Evolutionary conservation across 2,888 invertebrate genomes (phyloP), one percentile per base, ranked within the genome.

Genomic region (Onthophagus sagittarius): DNA sequence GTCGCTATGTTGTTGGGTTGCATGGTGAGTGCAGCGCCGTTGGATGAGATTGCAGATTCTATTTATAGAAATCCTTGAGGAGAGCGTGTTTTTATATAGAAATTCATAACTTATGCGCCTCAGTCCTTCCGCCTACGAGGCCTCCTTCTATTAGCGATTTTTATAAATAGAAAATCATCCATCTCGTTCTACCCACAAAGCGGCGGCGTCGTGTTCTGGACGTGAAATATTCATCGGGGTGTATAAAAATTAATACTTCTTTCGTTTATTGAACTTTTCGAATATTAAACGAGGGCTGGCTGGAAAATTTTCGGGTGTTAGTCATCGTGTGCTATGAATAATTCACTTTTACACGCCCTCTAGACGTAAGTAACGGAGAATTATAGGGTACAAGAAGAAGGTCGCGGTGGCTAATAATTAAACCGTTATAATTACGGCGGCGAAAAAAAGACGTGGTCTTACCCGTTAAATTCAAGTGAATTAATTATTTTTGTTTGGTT

Each of bases 51-150:
- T 67, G 62, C 23, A 69, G 53, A 62, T 67, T 73, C 69, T 73
- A 73, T 73, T 73, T 73, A 71, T 73, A 71, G 73, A 73, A 67
- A 71, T 71, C 69, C 73, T 73, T 73, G 69, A 73, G 73, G 23
- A 62, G 53, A 32, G 73, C 69, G 53, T 53, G 69, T 73, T 72
- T 23, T 72, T 72, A 73, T 73, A 73, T 73, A 73, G 67, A 74
- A 74, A 74, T 74, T 74, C 70, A 70, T 72, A 74, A 74, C 72
- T 74, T 70, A 74, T 74, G 65, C 70, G 69, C 73, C 71, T 62
- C 53, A 72, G 33, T 70, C 69, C 72, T 70, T 70, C 72, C 71
- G 74, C 72, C 74, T 72, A 72, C 74, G 53, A 62, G 33, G 15
- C 64, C 70, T 62, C 23, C 23, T 23, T 23, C 70, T 72, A 72